These are phyloP conservation scores for Polyommatus icarus DNA, from an alignment of 2,888 invertebrate genomes.

Conservation along the genomic window DNA sequence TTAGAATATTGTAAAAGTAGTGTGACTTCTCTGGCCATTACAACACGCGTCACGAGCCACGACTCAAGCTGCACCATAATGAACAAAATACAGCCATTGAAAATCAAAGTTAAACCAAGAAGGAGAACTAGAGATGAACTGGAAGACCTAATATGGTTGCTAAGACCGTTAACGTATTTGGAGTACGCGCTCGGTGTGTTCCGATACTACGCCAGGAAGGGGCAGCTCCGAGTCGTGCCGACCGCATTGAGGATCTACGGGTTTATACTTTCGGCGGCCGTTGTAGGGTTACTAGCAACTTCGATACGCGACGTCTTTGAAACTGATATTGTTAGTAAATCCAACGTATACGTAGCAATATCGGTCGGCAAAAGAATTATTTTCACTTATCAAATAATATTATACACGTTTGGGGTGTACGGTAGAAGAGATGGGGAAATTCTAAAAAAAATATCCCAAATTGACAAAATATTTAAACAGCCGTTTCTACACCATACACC, in stretches of 20 bases:
- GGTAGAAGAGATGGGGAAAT: not conserved
- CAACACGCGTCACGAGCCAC: too few species aligned
- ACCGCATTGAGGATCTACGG: not conserved
- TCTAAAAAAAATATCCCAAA: not conserved
- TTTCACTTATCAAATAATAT: not conserved
- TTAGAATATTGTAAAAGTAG: too few species aligned
- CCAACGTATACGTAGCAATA: not conserved
- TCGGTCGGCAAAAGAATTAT: not conserved
- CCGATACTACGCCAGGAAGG: not conserved
- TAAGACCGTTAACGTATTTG: not conserved
- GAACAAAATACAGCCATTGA: too few species aligned
- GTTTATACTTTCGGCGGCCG: not conserved
- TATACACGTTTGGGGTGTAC: not conserved
- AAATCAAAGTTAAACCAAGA: too few species aligned
- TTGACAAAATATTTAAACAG: not conserved
- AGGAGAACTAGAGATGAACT: not conserved
- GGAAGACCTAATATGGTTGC: not conserved
- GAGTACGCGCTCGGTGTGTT: not conserved
- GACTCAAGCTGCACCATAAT: too few species aligned
- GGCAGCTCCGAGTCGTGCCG: not conserved
- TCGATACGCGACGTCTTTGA: not conserved
- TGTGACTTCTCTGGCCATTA: too few species aligned
- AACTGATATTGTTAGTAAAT: not conserved
- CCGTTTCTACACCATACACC: not conserved
- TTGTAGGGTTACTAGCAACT: not conserved